Base-by-base conservation (phyloP, 1,140 invertebrate genomes). In the Drosophila insularis region DNA sequence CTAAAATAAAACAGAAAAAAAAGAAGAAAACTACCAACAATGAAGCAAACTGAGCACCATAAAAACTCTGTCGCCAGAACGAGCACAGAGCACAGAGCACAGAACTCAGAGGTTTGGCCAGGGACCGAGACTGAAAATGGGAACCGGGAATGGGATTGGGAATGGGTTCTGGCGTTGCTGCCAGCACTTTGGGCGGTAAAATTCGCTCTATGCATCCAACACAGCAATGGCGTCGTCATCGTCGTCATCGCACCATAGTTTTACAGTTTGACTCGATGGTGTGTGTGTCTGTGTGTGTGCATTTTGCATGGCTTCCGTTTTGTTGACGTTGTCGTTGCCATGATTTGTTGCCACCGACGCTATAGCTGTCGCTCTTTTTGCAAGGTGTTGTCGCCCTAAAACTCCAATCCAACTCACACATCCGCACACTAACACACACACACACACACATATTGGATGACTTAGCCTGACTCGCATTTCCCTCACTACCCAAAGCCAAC, bases 171-270 rank as follows among this genome's bases (percentile, higher is more conserved):
- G 74, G 75, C 75, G 75, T 78, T 60, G 72, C 72, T 68, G 67
- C 59, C 75, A 74, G 75, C 75, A 78, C 75, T 78, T 78, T 71
- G 75, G 72, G 75, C 75, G 75, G 75, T 78, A 74, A 78, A 78
- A 75, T 78, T 78, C 63, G 50, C 66, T 78, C 72, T 27, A 21
- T 62, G 32, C 61, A 73, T 65, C 67, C 70, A 76, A 46, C 55
- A 35, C 6, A 58, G 56, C 68, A 62, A 78, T 74, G 68, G 72
- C 75, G 55, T 58, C 55, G 63, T 50, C 55, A 27, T 27, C 27
- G 5, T 27, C 27, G 27, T 5, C 27, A 58, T 46, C 17, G 43
- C 69, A 1, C 63, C 60, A 74, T 78, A 78, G 75, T 78, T 78
- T 78, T 50, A 74, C 71, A 70, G 66, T 74, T 68, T 65, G 50